Percentiles rank a stretch among this genome's conserved stretches.
phyloP scores from a whole-genome alignment of 2,113 vertebrate genomes.

The Passer domesticus region DNA sequence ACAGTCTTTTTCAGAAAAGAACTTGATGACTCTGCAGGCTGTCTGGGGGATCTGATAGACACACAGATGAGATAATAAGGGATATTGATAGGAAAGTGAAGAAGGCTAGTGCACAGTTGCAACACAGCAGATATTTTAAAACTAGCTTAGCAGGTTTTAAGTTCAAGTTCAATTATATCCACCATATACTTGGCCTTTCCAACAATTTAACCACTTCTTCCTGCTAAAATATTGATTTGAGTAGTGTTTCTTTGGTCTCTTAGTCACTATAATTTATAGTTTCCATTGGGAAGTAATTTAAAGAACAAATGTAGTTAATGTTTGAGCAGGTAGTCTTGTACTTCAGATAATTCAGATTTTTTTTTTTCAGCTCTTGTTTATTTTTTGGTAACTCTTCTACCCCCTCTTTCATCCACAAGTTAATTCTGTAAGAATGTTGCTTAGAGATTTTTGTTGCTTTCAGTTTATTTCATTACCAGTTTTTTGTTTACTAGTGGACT shows the following conservation, averaged over 20 bases:
- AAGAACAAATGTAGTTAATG: not conserved
- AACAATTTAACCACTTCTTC: not conserved
- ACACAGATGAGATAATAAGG: not conserved
- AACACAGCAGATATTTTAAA: not conserved
- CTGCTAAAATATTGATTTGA: not conserved
- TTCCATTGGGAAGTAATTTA: not conserved
- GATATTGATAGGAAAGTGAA: not conserved
- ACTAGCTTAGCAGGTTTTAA: not conserved
- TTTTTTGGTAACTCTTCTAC: not conserved
- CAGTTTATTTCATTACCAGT: not conserved
- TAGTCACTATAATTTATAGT: not conserved
- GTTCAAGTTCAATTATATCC: not conserved
- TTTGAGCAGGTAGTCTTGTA: not conserved
- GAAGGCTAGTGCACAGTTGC: not conserved
- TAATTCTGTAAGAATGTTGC: not conserved
- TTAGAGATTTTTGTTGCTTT: not conserved
- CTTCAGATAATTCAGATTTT: not conserved
- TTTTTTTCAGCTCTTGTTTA: not conserved
- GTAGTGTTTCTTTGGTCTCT: not conserved
- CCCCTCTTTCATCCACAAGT: rapidly evolving
- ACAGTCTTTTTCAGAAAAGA: not conserved
- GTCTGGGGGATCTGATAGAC: not conserved
- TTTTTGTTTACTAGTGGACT: not conserved
- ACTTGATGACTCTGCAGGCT: not conserved
- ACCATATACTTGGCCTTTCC: not conserved